Percentiles rank a stretch among this genome's conserved stretches.
These are phyloP conservation scores for Lycorma delicatula DNA, from an alignment of 1,140 invertebrate genomes.

Conservation along the genomic window DNA sequence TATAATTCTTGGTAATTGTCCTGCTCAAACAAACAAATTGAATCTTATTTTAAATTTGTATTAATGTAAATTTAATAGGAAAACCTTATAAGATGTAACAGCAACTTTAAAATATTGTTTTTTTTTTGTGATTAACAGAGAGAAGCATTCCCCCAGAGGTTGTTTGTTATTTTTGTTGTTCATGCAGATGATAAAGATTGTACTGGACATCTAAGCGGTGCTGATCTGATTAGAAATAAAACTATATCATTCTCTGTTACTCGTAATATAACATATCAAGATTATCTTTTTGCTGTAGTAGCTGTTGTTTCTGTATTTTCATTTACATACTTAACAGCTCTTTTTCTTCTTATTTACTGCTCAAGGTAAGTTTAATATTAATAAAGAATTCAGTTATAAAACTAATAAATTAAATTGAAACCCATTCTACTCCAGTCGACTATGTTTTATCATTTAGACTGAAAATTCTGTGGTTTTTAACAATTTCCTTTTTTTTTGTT, in stretches of 20 bases:
- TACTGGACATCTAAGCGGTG: constrained; percentile 36
- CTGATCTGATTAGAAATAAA: constrained; percentile 40
- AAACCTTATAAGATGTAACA: no score
- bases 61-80: no score
- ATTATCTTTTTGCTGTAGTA: constrained; percentile 52
- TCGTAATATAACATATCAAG: constrained; percentile 48
- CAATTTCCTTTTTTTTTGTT: no score
- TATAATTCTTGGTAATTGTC: no score
- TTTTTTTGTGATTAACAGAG: constrained; percentile 43
- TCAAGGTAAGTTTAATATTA: constrained; percentile 15
- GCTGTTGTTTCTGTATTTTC: constrained; percentile 45
- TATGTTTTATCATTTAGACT: no score
- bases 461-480: no score
- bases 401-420: no score
- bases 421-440: no score
- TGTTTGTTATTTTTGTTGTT: constrained; percentile 74
- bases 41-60: no score
- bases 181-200: constrained; percentile 68
- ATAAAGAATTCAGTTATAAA: background rate
- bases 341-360: constrained; percentile 13
- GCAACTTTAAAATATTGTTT: no score
- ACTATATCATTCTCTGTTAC: constrained; percentile 41
- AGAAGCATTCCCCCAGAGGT: constrained; percentile 57
- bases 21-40: no score
- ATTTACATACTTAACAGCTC: constrained; percentile 45